Conservation (phyloP, 2,113 vertebrate species). For the Hypomesus transpacificus region DNA sequence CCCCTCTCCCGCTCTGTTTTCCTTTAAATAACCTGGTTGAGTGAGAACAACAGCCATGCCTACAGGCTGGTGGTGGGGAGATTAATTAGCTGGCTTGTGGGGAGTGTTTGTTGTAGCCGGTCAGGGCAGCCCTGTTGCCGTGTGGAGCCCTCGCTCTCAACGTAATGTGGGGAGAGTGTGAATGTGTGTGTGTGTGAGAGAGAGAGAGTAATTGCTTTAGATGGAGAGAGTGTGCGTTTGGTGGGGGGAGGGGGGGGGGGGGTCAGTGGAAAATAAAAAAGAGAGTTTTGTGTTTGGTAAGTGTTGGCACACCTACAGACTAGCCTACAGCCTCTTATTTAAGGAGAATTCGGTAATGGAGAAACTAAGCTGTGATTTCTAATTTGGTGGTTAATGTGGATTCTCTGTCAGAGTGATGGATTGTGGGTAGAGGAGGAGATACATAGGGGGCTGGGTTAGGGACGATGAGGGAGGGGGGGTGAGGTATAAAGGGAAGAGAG, state of each 20-base stretch:
- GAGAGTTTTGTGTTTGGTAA: not conserved
- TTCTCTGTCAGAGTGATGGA: slow-evolving; percentile 25
- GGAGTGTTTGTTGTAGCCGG: slow-evolving; percentile 58
- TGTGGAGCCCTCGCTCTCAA: slow-evolving; percentile 15
- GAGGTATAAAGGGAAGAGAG: too few species aligned
- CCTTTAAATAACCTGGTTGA: slow-evolving; percentile 67
- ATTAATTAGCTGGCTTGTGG: slow-evolving; percentile 72
- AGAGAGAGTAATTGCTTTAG: not conserved
- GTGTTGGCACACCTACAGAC: too few species aligned
- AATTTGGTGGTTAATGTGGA: slow-evolving; percentile 20
- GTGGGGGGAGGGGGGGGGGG: not conserved
- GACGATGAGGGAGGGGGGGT: too few species aligned
- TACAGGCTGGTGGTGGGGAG: slow-evolving; percentile 71
- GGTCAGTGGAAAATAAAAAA: not conserved
- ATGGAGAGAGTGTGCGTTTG: not conserved
- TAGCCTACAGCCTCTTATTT: too few species aligned
- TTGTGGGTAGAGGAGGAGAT: slow-evolving; percentile 6
- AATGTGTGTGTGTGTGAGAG: not conserved
- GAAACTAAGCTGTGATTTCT: slow-evolving; percentile 18
- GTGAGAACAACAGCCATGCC: slow-evolving; percentile 72
- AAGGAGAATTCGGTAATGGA: not conserved
- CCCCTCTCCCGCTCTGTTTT: slow-evolving; percentile 69
- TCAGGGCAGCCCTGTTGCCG: slow-evolving; percentile 18
- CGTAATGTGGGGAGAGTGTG: not conserved
- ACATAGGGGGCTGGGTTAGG: slow-evolving; percentile 4